Evolutionary conservation across 2,888 invertebrate species (phyloP).

Genomic region (Cosmopolites sordidus): DNA sequence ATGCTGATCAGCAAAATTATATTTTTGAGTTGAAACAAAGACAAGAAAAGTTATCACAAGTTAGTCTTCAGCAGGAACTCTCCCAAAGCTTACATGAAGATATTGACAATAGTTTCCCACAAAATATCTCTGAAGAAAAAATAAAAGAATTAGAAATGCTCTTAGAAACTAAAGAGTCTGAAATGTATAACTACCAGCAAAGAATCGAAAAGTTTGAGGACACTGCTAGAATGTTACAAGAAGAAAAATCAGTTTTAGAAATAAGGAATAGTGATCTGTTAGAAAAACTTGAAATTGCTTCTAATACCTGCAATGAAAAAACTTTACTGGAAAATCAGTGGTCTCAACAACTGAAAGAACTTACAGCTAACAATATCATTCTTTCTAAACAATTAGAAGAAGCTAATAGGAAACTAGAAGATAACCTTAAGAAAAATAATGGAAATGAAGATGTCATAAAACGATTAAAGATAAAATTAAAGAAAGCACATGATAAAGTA

Average conservation of each 20-base stretch:
- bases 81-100: constrained; percentile 35
- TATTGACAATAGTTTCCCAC: constrained; percentile 27
- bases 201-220: constrained; percentile 65
- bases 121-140: constrained; percentile 56
- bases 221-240: constrained; percentile 58
- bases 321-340: constrained; percentile 60
- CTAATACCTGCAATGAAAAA: constrained; percentile 53
- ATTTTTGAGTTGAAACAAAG: constrained; percentile 29
- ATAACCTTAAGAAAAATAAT: constrained; percentile 32
- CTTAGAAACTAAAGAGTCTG: constrained; percentile 67
- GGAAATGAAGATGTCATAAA: constrained; percentile 31
- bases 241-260: constrained; percentile 57
- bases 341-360: constrained; percentile 57
- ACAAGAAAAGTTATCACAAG: constrained; percentile 40
- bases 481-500: constrained; percentile 33
- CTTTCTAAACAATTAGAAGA: constrained; percentile 58
- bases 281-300: constrained; percentile 56
- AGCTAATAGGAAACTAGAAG: constrained; percentile 39
- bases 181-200: constrained; percentile 60
- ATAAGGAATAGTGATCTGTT: constrained; percentile 60
- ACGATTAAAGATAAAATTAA: constrained; percentile 35
- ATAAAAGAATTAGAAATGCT: constrained; percentile 70
- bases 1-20: constrained; percentile 40
- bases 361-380: constrained; percentile 60
- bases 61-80: constrained; percentile 38